phyloP scores from a whole-genome alignment of 2,888 invertebrate species.

The Drosophila kambysellisi region DNA sequence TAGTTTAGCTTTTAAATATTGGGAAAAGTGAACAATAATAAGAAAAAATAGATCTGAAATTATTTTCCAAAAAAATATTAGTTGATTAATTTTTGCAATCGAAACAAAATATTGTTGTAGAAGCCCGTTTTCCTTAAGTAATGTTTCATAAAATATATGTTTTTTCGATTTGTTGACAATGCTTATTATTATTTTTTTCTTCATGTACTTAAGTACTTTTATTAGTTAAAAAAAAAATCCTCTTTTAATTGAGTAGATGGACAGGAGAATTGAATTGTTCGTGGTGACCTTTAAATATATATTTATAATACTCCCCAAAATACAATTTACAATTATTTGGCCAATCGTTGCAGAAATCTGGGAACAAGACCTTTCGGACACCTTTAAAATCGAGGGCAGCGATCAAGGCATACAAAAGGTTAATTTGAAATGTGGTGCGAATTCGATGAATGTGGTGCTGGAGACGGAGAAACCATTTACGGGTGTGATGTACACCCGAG shows the following conservation, averaged over 20 bases:
- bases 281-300: not conserved
- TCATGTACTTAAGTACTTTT: not conserved
- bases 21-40: not conserved
- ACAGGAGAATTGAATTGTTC: not conserved
- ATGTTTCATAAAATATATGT: not conserved
- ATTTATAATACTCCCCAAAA: not conserved
- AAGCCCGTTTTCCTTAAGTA: not conserved
- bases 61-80: not conserved
- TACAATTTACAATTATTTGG: not conserved
- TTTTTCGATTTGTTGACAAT: not conserved
- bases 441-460: constrained; percentile 86
- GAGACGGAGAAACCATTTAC: constrained; percentile 87
- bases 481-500: constrained; percentile 88
- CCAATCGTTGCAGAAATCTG: constrained; percentile 75
- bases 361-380: constrained; percentile 86
- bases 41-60: not conserved
- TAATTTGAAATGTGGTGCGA: constrained; percentile 87
- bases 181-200: not conserved
- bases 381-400: constrained; percentile 87
- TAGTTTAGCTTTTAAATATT: not conserved
- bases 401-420: constrained; percentile 87
- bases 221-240: not conserved
- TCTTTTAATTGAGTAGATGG: not conserved
- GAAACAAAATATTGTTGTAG: not conserved
- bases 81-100: not conserved